These are phyloP conservation scores for Dasysyrphus albostriatus DNA, from an alignment of 2,888 invertebrate genomes.

Conservation along the genomic window DNA sequence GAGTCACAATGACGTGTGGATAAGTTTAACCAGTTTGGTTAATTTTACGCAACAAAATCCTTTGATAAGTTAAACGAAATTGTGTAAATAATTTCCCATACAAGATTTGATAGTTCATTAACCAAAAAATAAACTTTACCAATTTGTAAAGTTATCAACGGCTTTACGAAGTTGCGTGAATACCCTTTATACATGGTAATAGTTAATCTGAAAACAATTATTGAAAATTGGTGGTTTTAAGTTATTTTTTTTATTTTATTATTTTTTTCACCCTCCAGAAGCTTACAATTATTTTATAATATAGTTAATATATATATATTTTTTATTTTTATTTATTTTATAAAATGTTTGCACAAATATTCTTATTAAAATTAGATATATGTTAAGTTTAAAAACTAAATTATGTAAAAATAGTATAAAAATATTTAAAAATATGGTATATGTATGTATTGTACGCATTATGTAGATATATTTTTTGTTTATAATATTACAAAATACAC, in stretches of 20 bases:
- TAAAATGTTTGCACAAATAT: constrained; percentile 30
- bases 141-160: too few species aligned
- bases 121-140: too few species aligned
- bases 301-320: background rate
- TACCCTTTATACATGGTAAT: too few species aligned
- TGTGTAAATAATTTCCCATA: too few species aligned
- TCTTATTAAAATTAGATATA: constrained; percentile 21
- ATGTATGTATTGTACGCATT: background rate
- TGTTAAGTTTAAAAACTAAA: constrained; percentile 1
- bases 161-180: too few species aligned
- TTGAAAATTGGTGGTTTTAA: background rate
- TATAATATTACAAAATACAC: constrained; percentile 5
- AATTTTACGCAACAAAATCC: too few species aligned
- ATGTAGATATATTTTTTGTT: background rate
- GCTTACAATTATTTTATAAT: constrained; percentile 5
- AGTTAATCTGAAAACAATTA: background rate
- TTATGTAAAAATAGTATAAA: constrained; percentile 11
- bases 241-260: constrained; percentile 11
- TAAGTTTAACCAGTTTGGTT: too few species aligned
- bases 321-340: constrained; percentile 3
- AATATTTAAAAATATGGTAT: constrained; percentile 5
- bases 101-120: too few species aligned
- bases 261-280: background rate
- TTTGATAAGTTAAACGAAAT: too few species aligned
- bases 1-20: too few species aligned